Percentiles rank a stretch among this genome's conserved stretches.
phyloP scores from a whole-genome alignment of 2,113 vertebrate genomes.

The Tachuris rubrigastra region DNA sequence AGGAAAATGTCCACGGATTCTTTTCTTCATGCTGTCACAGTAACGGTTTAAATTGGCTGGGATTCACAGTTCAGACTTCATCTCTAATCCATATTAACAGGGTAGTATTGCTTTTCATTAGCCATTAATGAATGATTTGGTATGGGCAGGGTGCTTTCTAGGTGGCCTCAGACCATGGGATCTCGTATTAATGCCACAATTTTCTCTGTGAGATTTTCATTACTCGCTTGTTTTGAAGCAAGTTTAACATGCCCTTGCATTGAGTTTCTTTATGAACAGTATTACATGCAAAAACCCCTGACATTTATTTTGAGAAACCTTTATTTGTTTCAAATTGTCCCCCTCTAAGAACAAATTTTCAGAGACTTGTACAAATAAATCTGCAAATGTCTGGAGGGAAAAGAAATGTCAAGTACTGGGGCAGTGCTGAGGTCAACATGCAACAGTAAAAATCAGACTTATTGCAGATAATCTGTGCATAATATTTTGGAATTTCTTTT shows the following conservation, averaged over 20 bases:
- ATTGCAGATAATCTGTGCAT: not conserved
- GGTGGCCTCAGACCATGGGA: not conserved
- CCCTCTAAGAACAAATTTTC: not conserved
- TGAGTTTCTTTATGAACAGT: not conserved
- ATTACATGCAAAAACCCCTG: not conserved
- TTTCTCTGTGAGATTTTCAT: not conserved
- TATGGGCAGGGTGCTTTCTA: not conserved
- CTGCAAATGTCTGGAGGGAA: not conserved
- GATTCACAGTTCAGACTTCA: not conserved
- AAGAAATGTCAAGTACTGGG: not conserved
- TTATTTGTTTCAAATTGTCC: not conserved
- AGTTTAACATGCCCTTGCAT: not conserved
- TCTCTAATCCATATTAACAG: constrained; percentile 1
- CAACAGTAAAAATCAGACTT: not conserved
- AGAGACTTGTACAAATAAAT: not conserved
- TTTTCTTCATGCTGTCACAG: not conserved
- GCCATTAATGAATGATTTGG: not conserved
- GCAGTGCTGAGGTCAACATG: not conserved
- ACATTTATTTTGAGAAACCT: not conserved
- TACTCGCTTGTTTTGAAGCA: not conserved
- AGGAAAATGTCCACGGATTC: not conserved
- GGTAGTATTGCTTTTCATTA: not conserved
- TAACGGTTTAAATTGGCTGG: not conserved
- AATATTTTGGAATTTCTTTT: not conserved
- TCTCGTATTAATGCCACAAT: not conserved